These are phyloP conservation scores for Diarsia dahlii DNA, from an alignment of 2,888 invertebrate species.

Conservation along the genomic window DNA sequence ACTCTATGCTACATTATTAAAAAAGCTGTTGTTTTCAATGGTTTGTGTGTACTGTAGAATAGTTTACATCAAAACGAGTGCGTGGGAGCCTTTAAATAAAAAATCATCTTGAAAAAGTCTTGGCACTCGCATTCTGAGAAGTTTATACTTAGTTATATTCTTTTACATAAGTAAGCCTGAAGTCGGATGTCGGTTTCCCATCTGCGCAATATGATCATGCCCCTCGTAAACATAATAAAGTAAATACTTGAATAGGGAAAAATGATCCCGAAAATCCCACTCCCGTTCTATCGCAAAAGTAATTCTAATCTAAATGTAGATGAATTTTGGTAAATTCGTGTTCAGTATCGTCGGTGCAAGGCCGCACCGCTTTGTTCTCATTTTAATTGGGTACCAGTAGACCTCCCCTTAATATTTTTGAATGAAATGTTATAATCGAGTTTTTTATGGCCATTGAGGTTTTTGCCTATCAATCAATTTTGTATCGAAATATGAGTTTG, in stretches of 20 bases:
- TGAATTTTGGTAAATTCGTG: constrained; percentile 68
- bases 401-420: constrained; percentile 66
- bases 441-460: constrained; percentile 31
- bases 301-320: constrained; percentile 76
- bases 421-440: constrained; percentile 57
- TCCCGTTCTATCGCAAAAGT: constrained; percentile 68
- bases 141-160: constrained; percentile 55
- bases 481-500: constrained; percentile 17
- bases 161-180: constrained; percentile 51
- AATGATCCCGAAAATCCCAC: constrained; percentile 54
- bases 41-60: constrained; percentile 1
- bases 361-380: constrained; percentile 70
- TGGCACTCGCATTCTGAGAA: constrained; percentile 28
- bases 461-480: constrained; percentile 38
- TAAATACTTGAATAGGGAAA: constrained; percentile 56
- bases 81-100: constrained; percentile 29
- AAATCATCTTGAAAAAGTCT: constrained; percentile 37
- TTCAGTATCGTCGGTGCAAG: constrained; percentile 66
- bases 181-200: constrained; percentile 46
- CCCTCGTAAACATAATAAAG: constrained; percentile 65
- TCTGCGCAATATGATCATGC: constrained; percentile 58
- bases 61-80: constrained; percentile 20
- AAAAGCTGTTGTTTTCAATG: constrained; percentile 15
- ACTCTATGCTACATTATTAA: constrained; percentile 32
- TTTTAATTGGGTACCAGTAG: constrained; percentile 74